These are phyloP conservation scores for Myrmophylax atrothorax DNA, from an alignment of 2,113 vertebrate species.

Conservation along the genomic window DNA sequence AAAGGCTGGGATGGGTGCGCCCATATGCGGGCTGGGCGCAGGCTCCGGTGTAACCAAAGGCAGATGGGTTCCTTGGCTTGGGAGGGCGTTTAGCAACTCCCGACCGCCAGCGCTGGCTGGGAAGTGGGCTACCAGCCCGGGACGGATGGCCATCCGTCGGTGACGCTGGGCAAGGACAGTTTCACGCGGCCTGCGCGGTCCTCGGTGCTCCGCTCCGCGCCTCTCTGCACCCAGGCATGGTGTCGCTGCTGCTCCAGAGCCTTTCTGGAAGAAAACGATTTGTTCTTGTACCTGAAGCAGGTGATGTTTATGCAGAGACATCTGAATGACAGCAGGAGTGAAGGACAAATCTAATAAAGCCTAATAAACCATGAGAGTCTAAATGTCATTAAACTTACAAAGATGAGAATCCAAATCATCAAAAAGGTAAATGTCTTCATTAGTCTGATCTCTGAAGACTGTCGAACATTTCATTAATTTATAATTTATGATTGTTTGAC, in stretches of 20 bases:
- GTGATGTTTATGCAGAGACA: constrained; percentile 87
- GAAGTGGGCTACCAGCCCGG: not conserved
- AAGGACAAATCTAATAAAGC: constrained; percentile 93
- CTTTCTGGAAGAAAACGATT: constrained; percentile 49
- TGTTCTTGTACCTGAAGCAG: constrained; percentile 88
- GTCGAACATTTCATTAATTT: constrained; percentile 99
- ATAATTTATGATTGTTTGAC: constrained; percentile 99
- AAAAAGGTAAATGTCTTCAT: constrained; percentile 96
- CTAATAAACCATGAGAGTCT: constrained; percentile 92
- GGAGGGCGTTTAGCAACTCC: not conserved
- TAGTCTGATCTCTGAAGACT: constrained; percentile 95
- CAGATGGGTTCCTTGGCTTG: not conserved
- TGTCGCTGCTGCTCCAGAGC: not conserved
- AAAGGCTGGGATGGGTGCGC: not conserved
- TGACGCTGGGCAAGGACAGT: not conserved
- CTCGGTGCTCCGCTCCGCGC: not conserved
- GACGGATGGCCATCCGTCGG: not conserved
- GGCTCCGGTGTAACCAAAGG: not conserved
- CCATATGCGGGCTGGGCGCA: not conserved
- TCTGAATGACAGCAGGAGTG: constrained; percentile 88
- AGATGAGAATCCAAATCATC: constrained; percentile 87
- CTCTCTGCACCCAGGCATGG: not conserved
- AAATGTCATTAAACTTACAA: constrained; percentile 93
- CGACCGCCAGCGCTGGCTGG: not conserved
- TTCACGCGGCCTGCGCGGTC: not conserved